Evolutionary conservation across 2,888 invertebrate species (phyloP), one percentile per base, ranked within the genome.

Genomic region (Sminthurides aquaticus): DNA sequence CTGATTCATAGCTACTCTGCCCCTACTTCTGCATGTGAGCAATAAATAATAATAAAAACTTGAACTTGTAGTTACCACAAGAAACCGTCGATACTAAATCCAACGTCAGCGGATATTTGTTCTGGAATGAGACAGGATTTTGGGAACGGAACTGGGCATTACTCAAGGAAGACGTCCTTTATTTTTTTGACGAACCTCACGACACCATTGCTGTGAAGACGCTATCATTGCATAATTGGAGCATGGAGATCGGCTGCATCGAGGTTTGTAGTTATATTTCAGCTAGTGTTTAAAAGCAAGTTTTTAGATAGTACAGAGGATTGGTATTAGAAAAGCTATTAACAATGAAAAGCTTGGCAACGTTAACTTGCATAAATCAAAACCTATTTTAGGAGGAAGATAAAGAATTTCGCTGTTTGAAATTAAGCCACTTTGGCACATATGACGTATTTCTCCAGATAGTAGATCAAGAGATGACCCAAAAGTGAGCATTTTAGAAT

Each of bases 71-170:
- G 8, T 24, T 57, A 57, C 27, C 49, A 2, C 27, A 43, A 20
- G 77, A 79, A 62, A 83, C 83, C 24, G 82, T 80, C 75, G 82
- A 81, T 73, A 77, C 79, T 28, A 81, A 79, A 1, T 80, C 82
- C 1, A 79, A 79, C 59, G 81, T 83, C 76, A 81, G 81, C 76
- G 83, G 84, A 3, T 83, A 83, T 77, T 76, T 84, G 58, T 76
- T 78, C 54, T 75, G 77, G 66, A 76, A 78, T 57, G 76, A 76
- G 49, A 79, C 79, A 61, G 78, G 78, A 65, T 75, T 77, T 15
- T 84, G 83, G 83, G 82, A 82, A 75, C 77, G 78, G 55, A 75
- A 78, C 26, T 84, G 84, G 84, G 84, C 82, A 76, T 82, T 84
- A n/a, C 77, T 84, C 24, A 83, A 83, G 74, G 82, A 82, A 61